Percentiles rank a stretch among this genome's conserved stretches.
Conservation (phyloP, 2,888 invertebrate genomes). For the Rhagophthalmus giganteus region DNA sequence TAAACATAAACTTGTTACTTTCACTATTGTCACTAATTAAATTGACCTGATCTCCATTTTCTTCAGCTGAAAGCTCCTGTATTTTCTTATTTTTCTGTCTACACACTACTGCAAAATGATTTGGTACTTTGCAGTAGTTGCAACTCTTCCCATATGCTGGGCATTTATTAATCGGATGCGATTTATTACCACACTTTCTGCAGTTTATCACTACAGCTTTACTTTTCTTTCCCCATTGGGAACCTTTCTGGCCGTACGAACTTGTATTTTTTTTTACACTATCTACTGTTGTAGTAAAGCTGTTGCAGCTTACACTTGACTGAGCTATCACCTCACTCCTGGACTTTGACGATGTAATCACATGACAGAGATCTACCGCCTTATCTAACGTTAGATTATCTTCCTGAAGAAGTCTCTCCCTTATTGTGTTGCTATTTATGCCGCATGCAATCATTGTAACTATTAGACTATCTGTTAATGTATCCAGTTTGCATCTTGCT, state of each 20-base stretch:
- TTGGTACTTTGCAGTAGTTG: not conserved
- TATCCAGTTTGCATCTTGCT: conserved; percentile 33
- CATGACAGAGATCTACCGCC: conserved; percentile 28
- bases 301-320: too few species aligned
- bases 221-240: too few species aligned
- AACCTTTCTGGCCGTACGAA: too few species aligned
- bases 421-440: conserved; percentile 23
- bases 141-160: not conserved
- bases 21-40: too few species aligned
- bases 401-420: conserved; percentile 33
- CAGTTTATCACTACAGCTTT: too few species aligned
- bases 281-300: too few species aligned
- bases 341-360: too few species aligned
- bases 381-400: conserved; percentile 30
- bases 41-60: not conserved
- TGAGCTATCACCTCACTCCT: too few species aligned
- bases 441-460: conserved; percentile 36
- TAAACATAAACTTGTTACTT: too few species aligned
- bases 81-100: not conserved
- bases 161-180: not conserved
- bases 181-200: conserved; percentile 20
- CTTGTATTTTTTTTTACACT: too few species aligned
- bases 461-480: conserved; percentile 30
- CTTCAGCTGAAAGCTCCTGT: conserved; percentile 1
- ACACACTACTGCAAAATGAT: not conserved